phyloP scores from a whole-genome alignment of 1,140 invertebrate genomes.

The Eufriesea mexicana region DNA sequence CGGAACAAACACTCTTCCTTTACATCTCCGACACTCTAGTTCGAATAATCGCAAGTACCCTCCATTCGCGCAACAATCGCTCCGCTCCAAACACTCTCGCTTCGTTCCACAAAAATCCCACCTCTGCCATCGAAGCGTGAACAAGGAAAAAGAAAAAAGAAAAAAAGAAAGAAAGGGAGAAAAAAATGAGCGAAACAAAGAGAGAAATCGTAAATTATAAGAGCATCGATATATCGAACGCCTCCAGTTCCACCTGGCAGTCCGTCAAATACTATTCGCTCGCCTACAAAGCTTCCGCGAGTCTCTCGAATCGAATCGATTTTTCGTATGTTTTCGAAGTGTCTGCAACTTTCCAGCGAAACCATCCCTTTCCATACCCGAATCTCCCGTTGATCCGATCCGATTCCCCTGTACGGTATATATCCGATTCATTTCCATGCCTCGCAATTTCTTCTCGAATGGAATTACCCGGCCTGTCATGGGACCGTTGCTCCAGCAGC shows the following conservation, averaged over 20 bases:
- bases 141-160: no score
- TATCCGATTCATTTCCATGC: slow-evolving; percentile 41
- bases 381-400: slow-evolving; percentile 40
- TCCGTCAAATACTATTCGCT: neutral
- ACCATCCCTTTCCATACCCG: neutral
- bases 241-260: neutral
- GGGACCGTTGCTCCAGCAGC: neutral
- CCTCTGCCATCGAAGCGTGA: no score
- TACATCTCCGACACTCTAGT: no score
- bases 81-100: no score
- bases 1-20: no score
- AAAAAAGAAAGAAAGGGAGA: no score
- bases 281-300: neutral
- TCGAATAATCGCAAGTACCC: no score
- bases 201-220: neutral
- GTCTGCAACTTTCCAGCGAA: slow-evolving; percentile 26
- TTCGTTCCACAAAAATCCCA: no score
- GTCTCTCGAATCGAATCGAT: neutral
- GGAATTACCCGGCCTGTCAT: slow-evolving; percentile 26
- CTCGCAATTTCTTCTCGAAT: slow-evolving; percentile 29
- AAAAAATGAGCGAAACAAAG: neutral
- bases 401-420: slow-evolving; percentile 14
- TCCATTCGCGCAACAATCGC: no score
- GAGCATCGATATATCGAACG: neutral
- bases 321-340: slow-evolving; percentile 37